Percentiles rank a stretch among this genome's conserved stretches.
Conservation (phyloP, 2,113 vertebrate genomes). For the Cochlearius cochlearius region DNA sequence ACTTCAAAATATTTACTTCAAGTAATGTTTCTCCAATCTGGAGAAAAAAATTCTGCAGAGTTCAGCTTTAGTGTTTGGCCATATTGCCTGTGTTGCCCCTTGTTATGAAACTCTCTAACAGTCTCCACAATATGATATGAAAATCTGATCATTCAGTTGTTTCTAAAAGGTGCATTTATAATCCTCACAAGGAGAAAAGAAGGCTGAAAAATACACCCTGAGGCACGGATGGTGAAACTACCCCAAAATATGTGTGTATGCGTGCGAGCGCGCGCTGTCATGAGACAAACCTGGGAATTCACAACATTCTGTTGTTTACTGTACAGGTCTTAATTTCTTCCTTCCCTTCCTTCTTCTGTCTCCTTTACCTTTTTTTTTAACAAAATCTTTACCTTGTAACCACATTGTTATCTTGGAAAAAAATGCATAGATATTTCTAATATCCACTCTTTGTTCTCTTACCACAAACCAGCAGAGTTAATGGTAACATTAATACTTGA, state of each 20-base stretch:
- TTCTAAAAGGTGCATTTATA: background rate
- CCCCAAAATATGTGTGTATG: background rate
- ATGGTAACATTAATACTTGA: background rate
- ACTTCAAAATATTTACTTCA: background rate
- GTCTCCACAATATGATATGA: background rate
- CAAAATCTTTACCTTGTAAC: background rate
- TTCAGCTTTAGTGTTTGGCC: background rate
- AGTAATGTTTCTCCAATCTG: background rate
- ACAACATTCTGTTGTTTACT: background rate
- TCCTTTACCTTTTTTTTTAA: background rate
- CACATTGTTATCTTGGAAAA: background rate
- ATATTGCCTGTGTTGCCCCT: background rate
- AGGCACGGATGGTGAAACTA: background rate
- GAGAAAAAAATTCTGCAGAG: background rate
- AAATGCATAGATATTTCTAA: background rate
- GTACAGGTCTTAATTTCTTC: background rate
- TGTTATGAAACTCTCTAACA: background rate
- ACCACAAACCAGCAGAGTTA: background rate
- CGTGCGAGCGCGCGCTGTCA: fast-evolving
- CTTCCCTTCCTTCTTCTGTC: background rate
- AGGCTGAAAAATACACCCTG: background rate
- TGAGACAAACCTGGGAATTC: background rate
- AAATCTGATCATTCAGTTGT: background rate
- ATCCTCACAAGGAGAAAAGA: background rate
- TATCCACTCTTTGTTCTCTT: background rate